Evolutionary conservation across 2,888 invertebrate genomes (phyloP).

Genomic region (Polymixis lichenea): DNA sequence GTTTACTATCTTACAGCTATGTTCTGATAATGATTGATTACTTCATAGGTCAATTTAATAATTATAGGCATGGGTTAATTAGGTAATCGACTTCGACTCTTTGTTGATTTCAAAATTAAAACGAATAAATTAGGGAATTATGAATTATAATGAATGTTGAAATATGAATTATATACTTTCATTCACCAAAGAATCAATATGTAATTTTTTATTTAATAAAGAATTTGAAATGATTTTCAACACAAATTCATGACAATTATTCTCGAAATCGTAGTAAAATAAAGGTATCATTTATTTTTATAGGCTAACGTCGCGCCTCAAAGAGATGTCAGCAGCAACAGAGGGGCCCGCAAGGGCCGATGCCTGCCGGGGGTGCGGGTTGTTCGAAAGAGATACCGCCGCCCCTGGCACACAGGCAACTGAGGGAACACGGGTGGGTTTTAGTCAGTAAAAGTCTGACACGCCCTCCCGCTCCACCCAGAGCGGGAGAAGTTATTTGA

Average conservation of each 20-base stretch:
- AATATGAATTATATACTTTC: background rate
- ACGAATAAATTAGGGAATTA: background rate
- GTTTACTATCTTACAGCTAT: conserved; percentile 26
- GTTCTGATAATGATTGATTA: conserved; percentile 10
- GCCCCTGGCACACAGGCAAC: no score
- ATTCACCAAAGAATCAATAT: rapidly evolving
- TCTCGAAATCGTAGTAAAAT: conserved; percentile 2
- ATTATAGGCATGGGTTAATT: background rate
- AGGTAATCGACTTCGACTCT: background rate
- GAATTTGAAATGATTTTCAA: background rate
- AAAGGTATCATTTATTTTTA: conserved; percentile 25
- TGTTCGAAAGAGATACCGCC: no score
- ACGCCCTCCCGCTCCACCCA: no score
- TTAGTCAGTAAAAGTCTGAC: no score
- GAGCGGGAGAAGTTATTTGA: no score
- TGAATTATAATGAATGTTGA: background rate
- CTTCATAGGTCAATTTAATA: background rate
- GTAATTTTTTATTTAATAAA: background rate
- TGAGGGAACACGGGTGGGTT: no score
- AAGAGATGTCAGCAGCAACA: no score
- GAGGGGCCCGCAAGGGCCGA: no score
- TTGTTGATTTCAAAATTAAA: background rate
- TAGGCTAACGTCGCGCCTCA: conserved; percentile 1
- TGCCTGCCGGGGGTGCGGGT: no score
- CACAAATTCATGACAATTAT: background rate